These are phyloP conservation scores for Podarcis cretensis DNA, from an alignment of 2,113 vertebrate species.

Conservation along the genomic window DNA sequence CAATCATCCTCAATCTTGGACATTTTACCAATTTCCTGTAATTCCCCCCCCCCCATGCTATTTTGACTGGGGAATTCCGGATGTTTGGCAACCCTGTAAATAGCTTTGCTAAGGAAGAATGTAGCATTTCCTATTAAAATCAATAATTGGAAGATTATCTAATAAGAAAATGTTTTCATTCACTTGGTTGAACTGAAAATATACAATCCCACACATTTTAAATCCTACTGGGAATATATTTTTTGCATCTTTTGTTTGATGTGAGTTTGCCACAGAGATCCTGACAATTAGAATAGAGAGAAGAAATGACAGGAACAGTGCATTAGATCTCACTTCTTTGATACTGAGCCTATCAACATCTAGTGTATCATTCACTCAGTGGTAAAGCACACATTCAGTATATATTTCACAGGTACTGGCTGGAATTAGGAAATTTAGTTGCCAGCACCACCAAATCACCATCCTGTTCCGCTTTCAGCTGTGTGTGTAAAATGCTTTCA, in stretches of 20 bases:
- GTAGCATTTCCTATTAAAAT: slow-evolving; percentile 69
- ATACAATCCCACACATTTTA: slow-evolving; percentile 14
- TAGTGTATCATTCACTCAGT: slow-evolving; percentile 54
- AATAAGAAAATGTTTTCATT: slow-evolving; percentile 27
- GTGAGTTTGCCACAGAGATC: slow-evolving; percentile 20
- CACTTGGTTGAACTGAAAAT: slow-evolving; percentile 42
- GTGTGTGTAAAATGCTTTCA: slow-evolving; percentile 20
- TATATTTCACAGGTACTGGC: slow-evolving; percentile 52
- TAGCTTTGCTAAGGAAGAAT: slow-evolving; percentile 46
- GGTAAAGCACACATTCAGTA: slow-evolving; percentile 43
- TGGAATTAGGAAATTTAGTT: slow-evolving; percentile 51
- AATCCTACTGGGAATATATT: neutral
- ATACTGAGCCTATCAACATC: slow-evolving; percentile 42
- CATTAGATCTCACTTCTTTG: slow-evolving; percentile 45
- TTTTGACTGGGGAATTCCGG: too few species aligned
- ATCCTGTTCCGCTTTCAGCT: slow-evolving; percentile 31
- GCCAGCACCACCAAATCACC: slow-evolving; percentile 25
- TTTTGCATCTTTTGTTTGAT: slow-evolving; percentile 33
- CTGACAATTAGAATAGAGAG: slow-evolving; percentile 40
- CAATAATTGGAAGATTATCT: slow-evolving; percentile 42
- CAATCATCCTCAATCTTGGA: too few species aligned
- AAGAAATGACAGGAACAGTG: neutral
- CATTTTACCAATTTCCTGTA: too few species aligned
- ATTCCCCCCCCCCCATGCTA: too few species aligned
- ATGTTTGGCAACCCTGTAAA: neutral